Evolutionary conservation across 2,797 vertebrate genomes (phyloP), one percentile per base, ranked within the genome.

Genomic region (Oreonectes daqikongensis): DNA sequence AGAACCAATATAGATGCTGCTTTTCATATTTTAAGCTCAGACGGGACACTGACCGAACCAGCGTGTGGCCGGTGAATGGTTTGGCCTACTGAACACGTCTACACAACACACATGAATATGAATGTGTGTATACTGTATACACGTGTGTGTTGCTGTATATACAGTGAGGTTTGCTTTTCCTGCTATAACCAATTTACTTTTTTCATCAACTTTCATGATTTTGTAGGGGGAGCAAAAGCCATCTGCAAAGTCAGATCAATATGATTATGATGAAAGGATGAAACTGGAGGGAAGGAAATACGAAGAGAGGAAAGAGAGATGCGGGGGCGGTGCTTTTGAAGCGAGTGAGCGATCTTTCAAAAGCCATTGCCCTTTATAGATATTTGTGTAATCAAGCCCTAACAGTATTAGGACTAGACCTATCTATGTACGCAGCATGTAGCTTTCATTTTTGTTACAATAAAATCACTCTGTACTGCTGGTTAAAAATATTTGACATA

Each of bases 231-330:
- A 75, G 71, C 30, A 59, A 64, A 79, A 70, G 64, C 35, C 32
- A 69, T 67, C 38, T 28, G 55, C 77, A 22, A 40, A 69, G 46
- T 53, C 30, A 72, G 73, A 70, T 70, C 69, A 69, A 79, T 79
- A 77, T 81, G 75, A 74, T 55, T 64, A 65, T 72, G 68, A 75
- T 74, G 69, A 79, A 72, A 72, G 70, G 70, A 60, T 60, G 53
- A 76, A 76, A 76, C 28, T 42, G 67, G 28, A 57, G 65, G 65
- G 48, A 63, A 64, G 22, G 22, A 75, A 53, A 75, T 66, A 63
- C 20, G 48, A 52, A 71, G 35, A 48, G 50, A 48, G 66, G 42
- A 57, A 77, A 42, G 26, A 28, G 26, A 48, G 59, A 42, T 72
- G 63, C 53, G 40, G 35, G 55, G 66, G 18, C 26, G 20, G 53